Base-by-base conservation (phyloP, 2,113 vertebrate genomes). In the Perccottus glenii region DNA sequence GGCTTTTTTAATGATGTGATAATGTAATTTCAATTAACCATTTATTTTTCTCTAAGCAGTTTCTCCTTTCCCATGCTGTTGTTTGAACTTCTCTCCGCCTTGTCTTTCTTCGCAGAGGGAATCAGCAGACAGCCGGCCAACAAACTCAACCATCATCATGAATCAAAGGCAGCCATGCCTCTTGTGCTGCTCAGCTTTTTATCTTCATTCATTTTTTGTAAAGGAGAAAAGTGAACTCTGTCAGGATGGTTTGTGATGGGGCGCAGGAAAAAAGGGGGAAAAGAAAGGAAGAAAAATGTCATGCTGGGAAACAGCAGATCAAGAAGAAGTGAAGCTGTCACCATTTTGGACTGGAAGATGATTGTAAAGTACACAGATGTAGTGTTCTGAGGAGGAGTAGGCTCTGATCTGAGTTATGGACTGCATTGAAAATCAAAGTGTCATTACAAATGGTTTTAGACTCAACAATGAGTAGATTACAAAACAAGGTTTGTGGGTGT, bases 191-290 rank as follows among this genome's bases (percentile, higher is more conserved):
- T 94, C 93, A 89, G 85, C 84, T 92, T 92, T 95, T 95, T 90
- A 94, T 96, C 94, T 97, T 96, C 94, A 96, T 96, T 96, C 94
- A 96, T 95, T 93, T 94, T 93, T 63, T 92, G 93, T 92, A 94
- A 92, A 91, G 80, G 74, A 87, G 86, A 93, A 92, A 86, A 91
- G 76, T 92, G 73, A 89, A 86, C 4, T 74, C 90, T 94, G 94
- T 94, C 93, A 92, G 83, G 75, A 62, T 73, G 85, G 73, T 78
- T 70, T 73, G 76, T 76, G 83, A 75, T 70, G 64, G 63, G 73
- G 80, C 55, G 57, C 71, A 78, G 60, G 61, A 69, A 27, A 27
- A 60, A 64, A 80, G 74, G 69, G 56, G 68, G 72, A 69, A 77
- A 50, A 70, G 78, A 85, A 82, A 85, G 77, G 76, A 78, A 84